phyloP scores from a whole-genome alignment of 2,797 vertebrate genomes.

The Periophthalmus magnuspinnatus region DNA sequence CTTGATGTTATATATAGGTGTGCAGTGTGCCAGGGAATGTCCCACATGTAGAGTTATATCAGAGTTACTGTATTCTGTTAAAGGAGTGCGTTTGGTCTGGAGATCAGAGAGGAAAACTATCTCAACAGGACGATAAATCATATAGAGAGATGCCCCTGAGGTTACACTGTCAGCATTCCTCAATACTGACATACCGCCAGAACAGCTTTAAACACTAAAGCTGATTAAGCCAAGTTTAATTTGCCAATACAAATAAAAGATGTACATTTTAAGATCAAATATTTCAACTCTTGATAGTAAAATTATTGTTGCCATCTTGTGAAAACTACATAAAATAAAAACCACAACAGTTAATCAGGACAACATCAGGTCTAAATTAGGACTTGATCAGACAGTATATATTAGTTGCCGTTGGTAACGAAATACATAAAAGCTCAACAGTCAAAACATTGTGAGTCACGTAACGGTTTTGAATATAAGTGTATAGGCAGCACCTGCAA shows the following conservation, averaged over 20 bases:
- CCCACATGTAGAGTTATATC: slow-evolving; percentile 13
- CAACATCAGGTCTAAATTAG: background rate
- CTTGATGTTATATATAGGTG: slow-evolving; percentile 21
- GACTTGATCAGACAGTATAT: background rate
- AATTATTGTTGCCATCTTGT: background rate
- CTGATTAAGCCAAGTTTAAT: background rate
- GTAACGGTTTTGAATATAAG: background rate
- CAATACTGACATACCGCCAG: slow-evolving; percentile 39
- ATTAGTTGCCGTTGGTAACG: slow-evolving; percentile 5
- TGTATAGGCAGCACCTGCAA: background rate
- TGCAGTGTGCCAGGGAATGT: slow-evolving; percentile 36
- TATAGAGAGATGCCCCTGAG: slow-evolving; percentile 44
- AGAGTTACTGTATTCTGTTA: slow-evolving; percentile 26
- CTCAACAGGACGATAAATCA: slow-evolving; percentile 61
- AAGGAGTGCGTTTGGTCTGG: slow-evolving; percentile 14
- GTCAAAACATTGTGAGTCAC: slow-evolving; percentile 49
- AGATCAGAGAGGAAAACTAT: slow-evolving; percentile 43
- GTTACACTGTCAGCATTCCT: slow-evolving; percentile 61
- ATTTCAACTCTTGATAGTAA: background rate
- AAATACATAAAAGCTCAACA: background rate
- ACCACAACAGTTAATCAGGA: background rate
- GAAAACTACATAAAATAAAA: background rate
- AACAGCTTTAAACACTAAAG: slow-evolving; percentile 9
- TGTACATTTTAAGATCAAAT: background rate
- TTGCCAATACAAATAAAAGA: slow-evolving; percentile 1